Percentiles rank a stretch among this genome's conserved stretches.
Evolutionary conservation across 2,113 vertebrate genomes (phyloP).

Genomic region (Terrapene triunguis): DNA sequence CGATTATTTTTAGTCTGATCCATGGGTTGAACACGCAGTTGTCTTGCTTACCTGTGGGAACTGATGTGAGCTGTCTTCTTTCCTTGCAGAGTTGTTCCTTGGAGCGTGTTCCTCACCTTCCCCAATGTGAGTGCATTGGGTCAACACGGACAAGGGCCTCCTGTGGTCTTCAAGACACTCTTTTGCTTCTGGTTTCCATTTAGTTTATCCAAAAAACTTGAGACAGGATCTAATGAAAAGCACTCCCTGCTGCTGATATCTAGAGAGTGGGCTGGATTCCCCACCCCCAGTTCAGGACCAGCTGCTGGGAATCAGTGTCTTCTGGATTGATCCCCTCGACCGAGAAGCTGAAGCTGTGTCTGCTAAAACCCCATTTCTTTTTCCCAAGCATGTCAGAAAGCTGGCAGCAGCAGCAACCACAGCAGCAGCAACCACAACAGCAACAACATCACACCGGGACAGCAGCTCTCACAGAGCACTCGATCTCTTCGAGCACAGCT

Average conservation of each 20-base stretch:
- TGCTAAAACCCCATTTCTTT: constrained; percentile 74
- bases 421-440: constrained; percentile 67
- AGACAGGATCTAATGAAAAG: background rate
- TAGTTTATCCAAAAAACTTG: background rate
- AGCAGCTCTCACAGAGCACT: constrained; percentile 89
- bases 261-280: constrained; percentile 47
- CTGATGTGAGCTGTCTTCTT: constrained; percentile 52
- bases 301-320: background rate
- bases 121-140: background rate
- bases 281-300: background rate
- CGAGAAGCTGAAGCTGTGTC: constrained; percentile 78
- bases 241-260: background rate
- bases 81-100: constrained; percentile 65
- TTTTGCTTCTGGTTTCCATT: background rate
- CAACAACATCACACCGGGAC: constrained; percentile 88
- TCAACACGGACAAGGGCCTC: background rate
- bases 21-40: rapidly evolving
- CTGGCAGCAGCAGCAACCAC: constrained; percentile 83
- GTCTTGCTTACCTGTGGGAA: rapidly evolving
- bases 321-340: constrained; percentile 19
- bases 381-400: constrained; percentile 85
- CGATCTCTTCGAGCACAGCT: constrained; percentile 84
- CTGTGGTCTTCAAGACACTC: constrained; percentile 4
- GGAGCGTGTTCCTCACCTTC: background rate
- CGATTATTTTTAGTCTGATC: background rate